phyloP scores from a whole-genome alignment of 1,140 invertebrate species.

The Aethina tumida region DNA sequence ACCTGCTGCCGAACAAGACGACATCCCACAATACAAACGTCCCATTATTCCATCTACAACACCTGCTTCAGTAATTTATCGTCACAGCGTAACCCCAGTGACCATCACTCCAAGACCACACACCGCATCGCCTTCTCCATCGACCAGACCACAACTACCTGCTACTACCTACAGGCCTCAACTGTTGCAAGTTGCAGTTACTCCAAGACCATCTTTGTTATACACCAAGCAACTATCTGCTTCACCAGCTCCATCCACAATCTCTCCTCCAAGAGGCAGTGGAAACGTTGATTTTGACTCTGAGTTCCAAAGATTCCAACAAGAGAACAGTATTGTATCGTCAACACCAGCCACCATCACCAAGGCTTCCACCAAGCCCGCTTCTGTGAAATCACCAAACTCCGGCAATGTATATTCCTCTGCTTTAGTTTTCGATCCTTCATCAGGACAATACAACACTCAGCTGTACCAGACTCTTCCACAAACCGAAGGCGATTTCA shows the following conservation, averaged over 20 bases:
- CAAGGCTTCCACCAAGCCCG: constrained; percentile 33
- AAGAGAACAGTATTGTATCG: constrained; percentile 55
- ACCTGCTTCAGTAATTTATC: constrained; percentile 34
- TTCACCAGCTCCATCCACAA: constrained; percentile 34
- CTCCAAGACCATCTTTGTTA: constrained; percentile 42
- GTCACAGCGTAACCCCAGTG: constrained; percentile 35
- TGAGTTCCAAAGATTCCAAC: constrained; percentile 66
- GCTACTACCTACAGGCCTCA: constrained; percentile 56
- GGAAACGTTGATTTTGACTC: constrained; percentile 57
- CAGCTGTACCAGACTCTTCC: constrained; percentile 67
- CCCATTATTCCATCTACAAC: constrained; percentile 24
- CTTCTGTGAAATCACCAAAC: no score
- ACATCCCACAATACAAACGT: constrained; percentile 4
- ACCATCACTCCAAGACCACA: constrained; percentile 39
- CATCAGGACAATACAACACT: constrained; percentile 70
- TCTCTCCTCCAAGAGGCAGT: constrained; percentile 33
- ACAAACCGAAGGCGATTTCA: constrained; percentile 58
- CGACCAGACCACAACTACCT: constrained; percentile 45
- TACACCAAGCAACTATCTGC: constrained; percentile 41
- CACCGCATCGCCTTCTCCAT: constrained; percentile 19
- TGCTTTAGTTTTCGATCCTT: constrained; percentile 64
- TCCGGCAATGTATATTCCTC: constrained; percentile 58
- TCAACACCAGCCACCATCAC: constrained; percentile 35
- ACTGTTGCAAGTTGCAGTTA: constrained; percentile 47
- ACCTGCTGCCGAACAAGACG: no score